Evolutionary conservation across 2,888 invertebrate species (phyloP).

Genomic region (Netelia fuscicornis): DNA sequence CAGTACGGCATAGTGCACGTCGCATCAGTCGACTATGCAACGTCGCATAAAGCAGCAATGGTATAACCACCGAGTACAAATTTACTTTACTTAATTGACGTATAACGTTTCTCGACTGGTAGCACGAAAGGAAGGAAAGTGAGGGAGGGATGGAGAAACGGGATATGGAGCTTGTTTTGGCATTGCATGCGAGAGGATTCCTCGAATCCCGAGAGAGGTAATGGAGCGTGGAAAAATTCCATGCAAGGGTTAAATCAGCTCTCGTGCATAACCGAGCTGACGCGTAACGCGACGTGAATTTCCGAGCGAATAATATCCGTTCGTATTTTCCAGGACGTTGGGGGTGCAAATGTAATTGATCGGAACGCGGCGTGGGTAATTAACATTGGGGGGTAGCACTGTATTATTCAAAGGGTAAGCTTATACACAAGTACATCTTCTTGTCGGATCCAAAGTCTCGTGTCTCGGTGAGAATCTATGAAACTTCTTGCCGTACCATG

Average conservation of each 20-base stretch:
- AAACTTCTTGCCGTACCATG: constrained; percentile 40
- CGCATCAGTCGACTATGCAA: constrained; percentile 12
- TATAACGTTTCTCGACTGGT: constrained; percentile 12
- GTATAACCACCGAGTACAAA: constrained; percentile 17
- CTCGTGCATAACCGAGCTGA: too few species aligned
- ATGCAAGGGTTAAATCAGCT: too few species aligned
- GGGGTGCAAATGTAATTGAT: neutral
- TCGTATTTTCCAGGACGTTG: neutral
- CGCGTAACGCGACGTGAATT: too few species aligned
- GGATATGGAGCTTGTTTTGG: too few species aligned
- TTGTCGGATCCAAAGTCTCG: constrained; percentile 12
- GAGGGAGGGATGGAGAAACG: neutral
- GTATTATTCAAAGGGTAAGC: constrained; percentile 44
- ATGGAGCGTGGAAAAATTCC: too few species aligned
- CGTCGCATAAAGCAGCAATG: neutral
- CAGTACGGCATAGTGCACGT: neutral
- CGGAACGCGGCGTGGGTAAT: neutral
- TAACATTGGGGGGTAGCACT: constrained; percentile 17
- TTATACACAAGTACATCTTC: constrained; percentile 23
- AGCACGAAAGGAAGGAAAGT: too few species aligned
- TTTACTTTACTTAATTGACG: constrained; percentile 57
- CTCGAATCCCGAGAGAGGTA: too few species aligned
- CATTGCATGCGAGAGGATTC: too few species aligned
- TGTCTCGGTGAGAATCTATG: constrained; percentile 20
- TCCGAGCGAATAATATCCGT: neutral